phyloP scores from a whole-genome alignment of 2,113 vertebrate species.

The Triplophysa siluroides region DNA sequence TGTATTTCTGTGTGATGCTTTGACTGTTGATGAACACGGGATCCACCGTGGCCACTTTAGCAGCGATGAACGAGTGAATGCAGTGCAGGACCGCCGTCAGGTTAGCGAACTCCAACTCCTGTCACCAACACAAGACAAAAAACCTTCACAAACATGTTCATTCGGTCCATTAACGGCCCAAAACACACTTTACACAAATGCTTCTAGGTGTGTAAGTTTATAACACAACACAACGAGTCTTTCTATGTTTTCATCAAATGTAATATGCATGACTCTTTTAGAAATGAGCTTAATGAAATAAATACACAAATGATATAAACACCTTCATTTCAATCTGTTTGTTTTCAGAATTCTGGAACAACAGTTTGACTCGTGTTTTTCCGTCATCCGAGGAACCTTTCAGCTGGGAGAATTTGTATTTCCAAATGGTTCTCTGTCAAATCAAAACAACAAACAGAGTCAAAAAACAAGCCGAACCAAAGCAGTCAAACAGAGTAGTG shows the following conservation, averaged over 20 bases:
- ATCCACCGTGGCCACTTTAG: constrained; percentile 93
- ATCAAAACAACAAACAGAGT: too few species aligned
- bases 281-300: too few species aligned
- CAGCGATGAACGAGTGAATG: constrained; percentile 90
- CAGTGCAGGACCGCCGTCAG: constrained; percentile 89
- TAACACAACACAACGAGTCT: too few species aligned
- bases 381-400: constrained; percentile 96
- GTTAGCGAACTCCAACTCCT: constrained; percentile 93
- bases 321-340: constrained; percentile 95
- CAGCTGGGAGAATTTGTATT: constrained; percentile 93
- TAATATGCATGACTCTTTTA: too few species aligned
- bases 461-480: constrained; percentile 28
- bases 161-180: too few species aligned
- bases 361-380: constrained; percentile 87
- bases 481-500: neutral
- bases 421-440: constrained; percentile 83
- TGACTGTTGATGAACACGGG: constrained; percentile 84
- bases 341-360: constrained; percentile 88
- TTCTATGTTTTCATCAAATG: too few species aligned
- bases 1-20: constrained; percentile 78
- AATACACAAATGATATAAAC: neutral
- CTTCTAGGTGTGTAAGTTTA: too few species aligned
- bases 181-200: too few species aligned
- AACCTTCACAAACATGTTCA: neutral
- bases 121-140: neutral